phyloP scores from a whole-genome alignment of 2,888 invertebrate genomes.

The Dusona sp. region DNA sequence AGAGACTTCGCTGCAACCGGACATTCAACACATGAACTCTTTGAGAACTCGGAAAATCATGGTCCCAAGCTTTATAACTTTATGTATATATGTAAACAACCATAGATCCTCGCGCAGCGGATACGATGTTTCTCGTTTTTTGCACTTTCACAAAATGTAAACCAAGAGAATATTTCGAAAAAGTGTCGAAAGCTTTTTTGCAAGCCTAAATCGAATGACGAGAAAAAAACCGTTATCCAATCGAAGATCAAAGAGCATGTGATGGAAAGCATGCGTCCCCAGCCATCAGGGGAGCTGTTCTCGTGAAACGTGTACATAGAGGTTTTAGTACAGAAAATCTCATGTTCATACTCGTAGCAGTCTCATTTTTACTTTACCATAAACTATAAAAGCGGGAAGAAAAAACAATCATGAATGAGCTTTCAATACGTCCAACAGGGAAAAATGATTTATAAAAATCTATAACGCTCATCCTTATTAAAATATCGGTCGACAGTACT shows the following conservation, averaged over 20 bases:
- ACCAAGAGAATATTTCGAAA: not conserved
- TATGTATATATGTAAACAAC: not conserved
- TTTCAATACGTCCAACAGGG: not conserved
- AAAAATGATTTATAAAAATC: not conserved
- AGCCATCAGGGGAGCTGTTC: not conserved
- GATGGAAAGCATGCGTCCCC: slow-evolving; percentile 12
- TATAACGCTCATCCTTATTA: not conserved
- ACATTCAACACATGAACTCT: slow-evolving; percentile 5
- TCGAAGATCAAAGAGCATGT: slow-evolving; percentile 43
- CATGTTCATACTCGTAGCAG: not conserved
- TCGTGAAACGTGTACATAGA: not conserved
- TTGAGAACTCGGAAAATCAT: not conserved
- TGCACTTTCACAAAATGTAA: slow-evolving; percentile 7
- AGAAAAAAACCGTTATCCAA: slow-evolving; percentile 19
- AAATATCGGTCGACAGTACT: not conserved
- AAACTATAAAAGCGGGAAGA: not conserved
- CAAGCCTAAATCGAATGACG: not conserved
- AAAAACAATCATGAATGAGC: not conserved
- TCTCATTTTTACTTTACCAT: not conserved
- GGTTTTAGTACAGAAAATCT: slow-evolving; percentile 24
- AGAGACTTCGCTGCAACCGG: slow-evolving; percentile 14
- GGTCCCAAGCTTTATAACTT: not conserved
- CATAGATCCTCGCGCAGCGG: not conserved
- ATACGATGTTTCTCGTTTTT: not conserved
- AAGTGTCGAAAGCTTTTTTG: slow-evolving; percentile 19